Base-by-base conservation (phyloP, 1,140 invertebrate species). In the Cydia pomonella region DNA sequence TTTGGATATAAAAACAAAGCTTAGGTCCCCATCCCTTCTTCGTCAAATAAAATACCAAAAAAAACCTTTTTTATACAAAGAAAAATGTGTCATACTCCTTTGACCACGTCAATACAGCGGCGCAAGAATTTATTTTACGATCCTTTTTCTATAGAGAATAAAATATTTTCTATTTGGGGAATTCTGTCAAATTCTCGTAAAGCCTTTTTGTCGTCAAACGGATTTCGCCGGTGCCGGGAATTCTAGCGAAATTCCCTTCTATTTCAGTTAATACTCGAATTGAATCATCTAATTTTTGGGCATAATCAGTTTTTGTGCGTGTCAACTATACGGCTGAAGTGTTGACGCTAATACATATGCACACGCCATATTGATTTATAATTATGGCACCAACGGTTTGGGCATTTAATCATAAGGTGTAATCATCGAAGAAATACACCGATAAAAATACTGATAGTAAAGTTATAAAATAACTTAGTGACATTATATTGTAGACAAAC, bases 171-270 rank as follows among this genome's bases (percentile, higher is more conserved):
- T 69, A 69, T 69, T 69, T 69, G 27, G 29, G 53, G 53, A 59
- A 33, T 69, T 69, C 64, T 69, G 64, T 69, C 64, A 69, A 69
- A 41, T 69, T 33, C 64, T 10, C 64, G 64, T 18, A 69, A 69
- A 69, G 64, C 29, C 64, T 69, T 69, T 69, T n/a, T 16, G 44
- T 74, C 76, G 75, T 79, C 78, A 79, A 77, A 77, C 53, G 66
- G 78, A 79, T 79, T 76, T 74, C 73, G 29, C n/a, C 63, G 21
- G 29, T 44, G 29, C 33, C 64, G 76, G 38, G 72, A 18, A 74
- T 76, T 77, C 75, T 50, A 66, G 18, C 16, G 64, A 77, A 74
- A 75, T 79, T 62, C 76, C 74, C 47, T 74, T 77, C 53, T 71
- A 77, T 76, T 77, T 50, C 41, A 21, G 27, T 41, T 69, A 69